Evolutionary conservation across 2,113 vertebrate species (phyloP).

Genomic region (rabbit (Oryctolagus cuniculus)): DNA sequence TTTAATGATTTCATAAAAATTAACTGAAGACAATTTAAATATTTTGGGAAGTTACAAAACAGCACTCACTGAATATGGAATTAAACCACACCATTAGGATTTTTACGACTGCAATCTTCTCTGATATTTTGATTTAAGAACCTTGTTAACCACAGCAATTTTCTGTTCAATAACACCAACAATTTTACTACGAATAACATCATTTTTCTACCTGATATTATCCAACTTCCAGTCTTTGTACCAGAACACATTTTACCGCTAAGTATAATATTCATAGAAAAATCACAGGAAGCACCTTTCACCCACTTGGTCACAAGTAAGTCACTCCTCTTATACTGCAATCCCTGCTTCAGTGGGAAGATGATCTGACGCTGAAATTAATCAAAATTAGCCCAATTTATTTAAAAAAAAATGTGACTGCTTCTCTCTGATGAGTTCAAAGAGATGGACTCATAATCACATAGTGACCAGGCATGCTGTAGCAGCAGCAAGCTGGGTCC

Average conservation of each 20-base stretch:
- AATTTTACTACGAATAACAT: neutral
- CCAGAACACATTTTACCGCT: neutral
- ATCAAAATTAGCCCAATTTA: conserved; percentile 19
- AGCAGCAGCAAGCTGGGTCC: neutral
- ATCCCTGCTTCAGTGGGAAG: neutral
- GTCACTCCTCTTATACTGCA: neutral
- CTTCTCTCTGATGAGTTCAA: conserved; percentile 20
- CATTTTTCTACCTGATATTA: neutral
- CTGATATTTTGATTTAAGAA: conserved; percentile 42
- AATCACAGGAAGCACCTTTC: neutral
- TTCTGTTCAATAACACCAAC: neutral
- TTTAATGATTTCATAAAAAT: conserved; percentile 12
- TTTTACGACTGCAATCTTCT: neutral
- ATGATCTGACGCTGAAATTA: conserved; percentile 21
- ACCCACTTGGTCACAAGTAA: neutral
- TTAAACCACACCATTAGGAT: conserved; percentile 25
- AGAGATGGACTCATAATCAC: neutral
- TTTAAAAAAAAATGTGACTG: conserved; percentile 25
- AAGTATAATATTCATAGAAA: neutral
- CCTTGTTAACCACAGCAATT: neutral
- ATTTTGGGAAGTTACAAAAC: neutral
- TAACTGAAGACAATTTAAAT: neutral
- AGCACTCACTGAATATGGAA: neutral
- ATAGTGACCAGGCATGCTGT: neutral
- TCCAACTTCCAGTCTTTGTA: neutral